phyloP scores from a whole-genome alignment of 2,888 invertebrate species.

The Dynastes hyllus region DNA sequence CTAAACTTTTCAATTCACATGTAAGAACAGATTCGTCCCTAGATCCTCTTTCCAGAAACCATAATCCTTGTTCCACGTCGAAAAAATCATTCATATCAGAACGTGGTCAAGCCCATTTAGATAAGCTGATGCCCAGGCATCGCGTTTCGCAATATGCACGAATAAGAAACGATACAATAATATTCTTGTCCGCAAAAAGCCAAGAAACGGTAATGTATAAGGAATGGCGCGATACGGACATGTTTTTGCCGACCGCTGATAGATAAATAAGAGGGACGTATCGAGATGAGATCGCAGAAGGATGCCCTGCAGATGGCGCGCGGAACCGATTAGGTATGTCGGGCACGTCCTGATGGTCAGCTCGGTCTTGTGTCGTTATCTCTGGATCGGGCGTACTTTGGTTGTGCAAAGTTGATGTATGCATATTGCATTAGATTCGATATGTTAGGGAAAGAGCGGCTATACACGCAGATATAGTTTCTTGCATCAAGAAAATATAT shows the following conservation, averaged over 20 bases:
- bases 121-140: slow-evolving; percentile 60
- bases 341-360: slow-evolving; percentile 25
- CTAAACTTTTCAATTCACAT: not conserved
- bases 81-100: slow-evolving; percentile 57
- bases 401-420: not conserved
- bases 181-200: slow-evolving; percentile 59
- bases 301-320: slow-evolving; percentile 48
- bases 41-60: not conserved
- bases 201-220: slow-evolving; percentile 50
- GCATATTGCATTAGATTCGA: not conserved
- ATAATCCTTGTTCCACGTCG: not conserved
- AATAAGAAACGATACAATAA: slow-evolving; percentile 58
- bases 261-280: slow-evolving; percentile 66
- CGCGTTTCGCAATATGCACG: slow-evolving; percentile 62
- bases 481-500: no score
- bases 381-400: not conserved
- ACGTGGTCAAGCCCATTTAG: slow-evolving; percentile 69
- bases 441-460: no score
- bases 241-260: slow-evolving; percentile 64
- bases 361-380: slow-evolving; percentile 14
- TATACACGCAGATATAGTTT: no score
- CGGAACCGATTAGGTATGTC: slow-evolving; percentile 12
- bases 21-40: not conserved
- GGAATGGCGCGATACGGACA: slow-evolving; percentile 38
- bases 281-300: slow-evolving; percentile 45